Evolutionary conservation across 2,797 vertebrate species (phyloP).

Genomic region (Hafferia zeledoni): DNA sequence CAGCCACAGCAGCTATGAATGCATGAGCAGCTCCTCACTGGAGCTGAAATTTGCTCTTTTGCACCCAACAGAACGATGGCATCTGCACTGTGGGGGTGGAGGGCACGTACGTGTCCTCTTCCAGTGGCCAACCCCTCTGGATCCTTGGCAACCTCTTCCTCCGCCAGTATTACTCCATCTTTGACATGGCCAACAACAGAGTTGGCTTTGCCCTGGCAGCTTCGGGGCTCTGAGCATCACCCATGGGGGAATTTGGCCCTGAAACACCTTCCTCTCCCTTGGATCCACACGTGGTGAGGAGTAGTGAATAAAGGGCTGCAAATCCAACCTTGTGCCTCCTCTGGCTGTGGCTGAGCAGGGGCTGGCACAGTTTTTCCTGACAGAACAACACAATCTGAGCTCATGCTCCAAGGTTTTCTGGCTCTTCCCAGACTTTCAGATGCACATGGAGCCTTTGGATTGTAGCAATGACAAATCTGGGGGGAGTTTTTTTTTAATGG

Average conservation of each 20-base stretch:
- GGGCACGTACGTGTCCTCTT: slow-evolving; percentile 76
- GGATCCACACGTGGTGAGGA: accelerated
- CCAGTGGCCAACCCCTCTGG: slow-evolving; percentile 73
- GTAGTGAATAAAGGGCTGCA: background rate
- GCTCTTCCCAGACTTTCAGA: background rate
- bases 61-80: background rate
- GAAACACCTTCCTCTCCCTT: too few relatives aligned
- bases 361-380: background rate
- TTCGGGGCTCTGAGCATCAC: background rate
- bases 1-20: background rate
- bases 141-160: slow-evolving; percentile 83
- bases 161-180: slow-evolving; percentile 80
- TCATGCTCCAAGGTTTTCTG: background rate
- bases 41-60: background rate
- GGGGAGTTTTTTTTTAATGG: background rate
- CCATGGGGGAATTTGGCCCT: accelerated
- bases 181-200: slow-evolving; percentile 73
- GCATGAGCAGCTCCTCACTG: background rate
- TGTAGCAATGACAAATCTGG: background rate
- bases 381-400: background rate
- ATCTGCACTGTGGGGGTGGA: slow-evolving; percentile 67
- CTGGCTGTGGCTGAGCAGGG: background rate
- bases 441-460: background rate
- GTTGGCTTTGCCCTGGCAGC: slow-evolving; percentile 15
- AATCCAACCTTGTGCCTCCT: background rate